Base-by-base conservation (phyloP, 2,888 invertebrate species). In the Anoplius nigerrimus region DNA sequence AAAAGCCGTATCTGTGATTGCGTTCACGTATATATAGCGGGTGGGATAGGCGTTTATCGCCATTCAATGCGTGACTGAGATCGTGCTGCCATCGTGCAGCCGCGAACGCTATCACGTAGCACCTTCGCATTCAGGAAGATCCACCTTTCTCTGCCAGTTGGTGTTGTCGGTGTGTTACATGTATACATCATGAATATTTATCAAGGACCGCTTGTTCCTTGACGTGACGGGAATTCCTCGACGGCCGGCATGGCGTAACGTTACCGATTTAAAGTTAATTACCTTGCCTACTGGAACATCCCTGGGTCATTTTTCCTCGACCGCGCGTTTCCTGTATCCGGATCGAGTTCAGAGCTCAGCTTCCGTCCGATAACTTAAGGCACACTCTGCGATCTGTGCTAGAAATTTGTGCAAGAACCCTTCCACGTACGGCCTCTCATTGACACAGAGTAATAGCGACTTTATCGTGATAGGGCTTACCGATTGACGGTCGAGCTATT, bases 161-260 rank as follows among this genome's bases (percentile, higher is more conserved):
- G n/a, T 27, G 34, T 55, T 55, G 16, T 34, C 27, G 24, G 3
- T 46, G 34, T 57, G 62, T 76, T 76, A 63, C 69, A 58, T 56
- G 59, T 57, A 69, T 63, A 60, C 62, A 56, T 73, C 74, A 79
- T 82, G 81, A 81, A 82, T 82, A 82, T 82, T 82, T 76, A 82
- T 63, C 69, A 27, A 69, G 71, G 71, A 78, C 66, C 68, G 74
- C 72, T 71, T 72, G 71, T 79, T 75, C 66, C 4, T 45, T 72
- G 48, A 74, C 75, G 75, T 66, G 74, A 80, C 72, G 64, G 64
- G 79, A 79, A 79, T 79, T 73, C 13, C 45, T 22, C 18, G 27
- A 51, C 21, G 43, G 21, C 42, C 46, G 54, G 21, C 51, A 62
- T 56, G 46, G 62, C 65, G 55, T 54, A 64, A 64, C 62, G 54